Conservation (phyloP, 2,888 invertebrate genomes). For the Cephus pygmeus region DNA sequence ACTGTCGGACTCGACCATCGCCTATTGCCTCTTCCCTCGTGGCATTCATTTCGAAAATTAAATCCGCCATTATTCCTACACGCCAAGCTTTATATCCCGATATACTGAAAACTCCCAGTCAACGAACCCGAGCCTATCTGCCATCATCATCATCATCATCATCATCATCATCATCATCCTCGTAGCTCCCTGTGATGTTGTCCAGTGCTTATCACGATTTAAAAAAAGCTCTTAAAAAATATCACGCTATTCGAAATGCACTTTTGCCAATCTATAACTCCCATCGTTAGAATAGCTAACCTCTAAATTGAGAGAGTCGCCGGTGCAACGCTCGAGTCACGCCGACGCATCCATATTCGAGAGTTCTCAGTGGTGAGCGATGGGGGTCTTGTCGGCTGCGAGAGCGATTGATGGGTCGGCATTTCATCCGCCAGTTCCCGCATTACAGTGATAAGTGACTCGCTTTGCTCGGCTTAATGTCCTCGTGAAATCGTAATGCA, state of each 20-base stretch:
- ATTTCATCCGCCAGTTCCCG: background rate
- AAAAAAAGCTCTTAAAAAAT: background rate
- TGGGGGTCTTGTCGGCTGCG: background rate
- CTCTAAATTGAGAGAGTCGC: background rate
- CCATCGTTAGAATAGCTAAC: background rate
- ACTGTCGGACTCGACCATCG: background rate
- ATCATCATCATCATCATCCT: background rate
- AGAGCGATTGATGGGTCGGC: background rate
- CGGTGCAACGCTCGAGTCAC: background rate
- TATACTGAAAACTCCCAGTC: background rate
- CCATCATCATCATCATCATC: background rate
- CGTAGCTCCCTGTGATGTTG: background rate
- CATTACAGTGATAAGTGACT: background rate
- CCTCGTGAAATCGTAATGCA: background rate
- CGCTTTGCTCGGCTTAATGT: background rate
- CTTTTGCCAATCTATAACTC: background rate
- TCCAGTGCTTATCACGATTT: background rate
- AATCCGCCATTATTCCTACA: background rate
- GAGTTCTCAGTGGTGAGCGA: background rate
- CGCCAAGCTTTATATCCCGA: background rate
- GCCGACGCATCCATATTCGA: background rate
- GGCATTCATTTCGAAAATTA: background rate
- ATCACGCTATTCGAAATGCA: background rate
- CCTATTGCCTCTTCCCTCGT: background rate
- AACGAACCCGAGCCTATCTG: background rate